Evolutionary conservation across 2,113 vertebrate species (phyloP).

Genomic region (Rhagologus leucostigma): DNA sequence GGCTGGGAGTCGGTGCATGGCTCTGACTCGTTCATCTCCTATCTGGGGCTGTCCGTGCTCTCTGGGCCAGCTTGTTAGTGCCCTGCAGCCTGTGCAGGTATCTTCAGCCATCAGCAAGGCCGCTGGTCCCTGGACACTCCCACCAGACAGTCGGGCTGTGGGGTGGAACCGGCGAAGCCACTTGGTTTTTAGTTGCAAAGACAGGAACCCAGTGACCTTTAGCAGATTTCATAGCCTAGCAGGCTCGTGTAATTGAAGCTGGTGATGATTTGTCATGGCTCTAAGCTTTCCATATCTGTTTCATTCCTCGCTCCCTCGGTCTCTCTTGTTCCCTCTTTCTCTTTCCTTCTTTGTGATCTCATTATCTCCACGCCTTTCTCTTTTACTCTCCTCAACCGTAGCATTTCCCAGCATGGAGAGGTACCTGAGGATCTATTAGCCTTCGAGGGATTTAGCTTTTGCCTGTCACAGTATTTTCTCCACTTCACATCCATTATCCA

Average conservation of each 20-base stretch:
- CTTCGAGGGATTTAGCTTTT: not conserved
- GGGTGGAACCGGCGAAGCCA: not conserved
- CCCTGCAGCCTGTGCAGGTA: not conserved
- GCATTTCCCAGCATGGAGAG: not conserved
- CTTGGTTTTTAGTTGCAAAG: slow-evolving; percentile 48
- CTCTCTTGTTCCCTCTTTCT: not conserved
- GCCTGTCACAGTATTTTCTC: not conserved
- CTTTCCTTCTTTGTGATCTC: not conserved
- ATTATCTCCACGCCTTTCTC: not conserved
- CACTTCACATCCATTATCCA: not conserved
- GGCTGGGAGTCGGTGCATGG: not conserved
- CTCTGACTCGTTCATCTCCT: not conserved
- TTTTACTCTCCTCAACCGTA: not conserved
- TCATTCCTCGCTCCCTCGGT: not conserved
- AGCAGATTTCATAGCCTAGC: slow-evolving; percentile 54
- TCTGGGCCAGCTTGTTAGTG: not conserved
- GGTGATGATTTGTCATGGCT: slow-evolving; percentile 57
- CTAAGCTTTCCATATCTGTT: slow-evolving; percentile 24
- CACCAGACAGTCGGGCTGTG: not conserved
- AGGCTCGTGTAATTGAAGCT: slow-evolving; percentile 52
- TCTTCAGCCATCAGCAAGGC: not conserved
- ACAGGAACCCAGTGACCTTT: slow-evolving; percentile 52
- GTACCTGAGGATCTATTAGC: not conserved
- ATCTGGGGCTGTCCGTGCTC: not conserved
- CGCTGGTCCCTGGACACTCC: not conserved